phyloP scores from a whole-genome alignment of 2,797 vertebrate species.

The Epinephelus awoara region DNA sequence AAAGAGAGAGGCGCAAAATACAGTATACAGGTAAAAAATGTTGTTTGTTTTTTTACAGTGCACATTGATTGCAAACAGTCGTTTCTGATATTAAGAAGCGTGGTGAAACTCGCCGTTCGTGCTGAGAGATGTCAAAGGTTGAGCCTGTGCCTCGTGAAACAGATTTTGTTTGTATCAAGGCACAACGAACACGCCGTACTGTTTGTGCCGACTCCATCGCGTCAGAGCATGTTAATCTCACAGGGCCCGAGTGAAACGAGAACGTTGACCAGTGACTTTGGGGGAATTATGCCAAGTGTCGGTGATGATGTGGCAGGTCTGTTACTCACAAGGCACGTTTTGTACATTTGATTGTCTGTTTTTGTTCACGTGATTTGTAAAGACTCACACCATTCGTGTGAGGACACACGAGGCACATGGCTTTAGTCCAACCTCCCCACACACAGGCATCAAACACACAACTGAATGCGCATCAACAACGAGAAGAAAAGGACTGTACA shows the following conservation, averaged over 20 bases:
- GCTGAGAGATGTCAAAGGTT: conserved; percentile 76
- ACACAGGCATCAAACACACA: conserved; percentile 71
- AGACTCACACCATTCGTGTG: conserved; percentile 65
- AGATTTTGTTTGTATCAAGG: conserved; percentile 22
- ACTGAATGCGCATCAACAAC: conserved; percentile 75
- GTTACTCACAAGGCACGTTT: conserved; percentile 84
- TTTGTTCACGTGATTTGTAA: conserved; percentile 61
- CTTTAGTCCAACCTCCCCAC: conserved; percentile 78
- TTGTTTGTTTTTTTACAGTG: conserved; percentile 76
- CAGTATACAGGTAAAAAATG: conserved; percentile 71
- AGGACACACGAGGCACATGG: conserved; percentile 80
- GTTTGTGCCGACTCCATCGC: conserved; percentile 32
- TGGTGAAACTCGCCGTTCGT: conserved; percentile 65
- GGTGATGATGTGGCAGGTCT: conserved; percentile 70
- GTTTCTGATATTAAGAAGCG: conserved; percentile 66
- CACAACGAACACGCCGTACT: conserved; percentile 31
- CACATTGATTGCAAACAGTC: conserved; percentile 80
- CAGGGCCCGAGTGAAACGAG: conserved; percentile 60
- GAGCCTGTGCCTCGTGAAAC: conserved; percentile 79
- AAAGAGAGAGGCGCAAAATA: conserved; percentile 76
- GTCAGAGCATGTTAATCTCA: conserved; percentile 42
- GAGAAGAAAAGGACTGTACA: conserved; percentile 80
- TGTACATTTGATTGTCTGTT: conserved; percentile 83
- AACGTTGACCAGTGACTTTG: conserved; percentile 64
- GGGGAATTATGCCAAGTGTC: conserved; percentile 59